These are phyloP conservation scores for Melinaea marsaeus DNA, from an alignment of 2,888 invertebrate genomes.

Conservation along the genomic window DNA sequence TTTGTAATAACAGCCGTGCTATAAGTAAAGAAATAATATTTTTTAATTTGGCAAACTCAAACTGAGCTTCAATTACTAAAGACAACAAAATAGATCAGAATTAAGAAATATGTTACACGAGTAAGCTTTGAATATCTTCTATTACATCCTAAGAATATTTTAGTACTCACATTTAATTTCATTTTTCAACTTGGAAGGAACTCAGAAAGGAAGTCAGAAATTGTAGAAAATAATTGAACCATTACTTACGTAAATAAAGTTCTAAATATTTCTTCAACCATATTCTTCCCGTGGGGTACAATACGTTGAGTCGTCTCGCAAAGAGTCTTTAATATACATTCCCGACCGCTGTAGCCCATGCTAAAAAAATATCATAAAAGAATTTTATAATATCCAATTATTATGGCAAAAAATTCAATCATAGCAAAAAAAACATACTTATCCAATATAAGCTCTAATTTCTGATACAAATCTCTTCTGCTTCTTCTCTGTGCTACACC, in stretches of 20 bases:
- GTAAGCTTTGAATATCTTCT: too few species aligned
- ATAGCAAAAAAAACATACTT: constrained; percentile 74
- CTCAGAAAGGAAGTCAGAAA: too few species aligned
- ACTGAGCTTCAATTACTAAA: too few species aligned
- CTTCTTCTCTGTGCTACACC: constrained; percentile 77
- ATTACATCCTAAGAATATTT: too few species aligned
- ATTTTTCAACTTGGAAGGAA: too few species aligned
- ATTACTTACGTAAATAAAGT: constrained; percentile 82
- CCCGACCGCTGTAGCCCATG: constrained; percentile 85
- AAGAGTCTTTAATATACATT: constrained; percentile 83
- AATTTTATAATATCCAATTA: neutral
- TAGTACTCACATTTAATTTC: too few species aligned
- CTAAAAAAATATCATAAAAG: constrained; percentile 62
- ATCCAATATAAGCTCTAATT: constrained; percentile 82
- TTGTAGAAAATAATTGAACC: neutral
- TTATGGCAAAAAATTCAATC: neutral
- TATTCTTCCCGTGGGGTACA: constrained; percentile 78
- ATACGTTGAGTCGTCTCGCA: constrained; percentile 85
- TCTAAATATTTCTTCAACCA: constrained; percentile 84
- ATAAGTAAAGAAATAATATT: too few species aligned
- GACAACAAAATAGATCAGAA: too few species aligned
- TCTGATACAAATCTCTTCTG: constrained; percentile 82
- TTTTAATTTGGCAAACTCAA: too few species aligned
- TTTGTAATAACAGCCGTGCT: too few species aligned
- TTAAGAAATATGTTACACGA: too few species aligned